Percentiles rank a stretch among this genome's conserved stretches.
Conservation (phyloP, 2,888 invertebrate genomes). For the Cataglyphis cursor region DNA sequence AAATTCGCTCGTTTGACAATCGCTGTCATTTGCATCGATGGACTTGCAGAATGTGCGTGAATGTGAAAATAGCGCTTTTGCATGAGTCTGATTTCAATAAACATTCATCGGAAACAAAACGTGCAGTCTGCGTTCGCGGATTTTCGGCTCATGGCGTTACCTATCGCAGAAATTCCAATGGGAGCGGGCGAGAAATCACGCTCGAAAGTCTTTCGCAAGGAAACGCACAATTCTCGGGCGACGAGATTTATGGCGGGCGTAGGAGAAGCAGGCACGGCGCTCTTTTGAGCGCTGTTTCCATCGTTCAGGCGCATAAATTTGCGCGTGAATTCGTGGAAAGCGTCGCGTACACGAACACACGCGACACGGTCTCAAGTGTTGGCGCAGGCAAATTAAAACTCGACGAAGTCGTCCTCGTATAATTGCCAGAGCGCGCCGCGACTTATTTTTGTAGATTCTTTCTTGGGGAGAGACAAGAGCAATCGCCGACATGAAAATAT, state of each 20-base stretch:
- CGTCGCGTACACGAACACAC: slow-evolving; percentile 29
- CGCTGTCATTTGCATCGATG: neutral
- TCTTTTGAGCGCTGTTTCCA: slow-evolving; percentile 66
- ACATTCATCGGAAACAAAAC: neutral
- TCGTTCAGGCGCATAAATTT: slow-evolving; percentile 72
- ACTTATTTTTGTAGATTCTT: slow-evolving; percentile 75
- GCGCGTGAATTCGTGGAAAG: slow-evolving; percentile 72
- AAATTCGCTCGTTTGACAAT: neutral
- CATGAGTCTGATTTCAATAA: neutral
- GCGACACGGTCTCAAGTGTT: slow-evolving; percentile 55
- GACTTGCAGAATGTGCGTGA: neutral
- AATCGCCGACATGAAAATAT: slow-evolving; percentile 58
- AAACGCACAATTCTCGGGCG: slow-evolving; percentile 58
- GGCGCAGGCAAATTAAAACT: slow-evolving; percentile 73
- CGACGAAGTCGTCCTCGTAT: slow-evolving; percentile 72
- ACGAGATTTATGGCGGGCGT: slow-evolving; percentile 43
- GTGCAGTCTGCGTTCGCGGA: neutral
- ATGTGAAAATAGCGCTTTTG: neutral
- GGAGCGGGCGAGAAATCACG: slow-evolving; percentile 58
- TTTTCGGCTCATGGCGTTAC: slow-evolving; percentile 5
- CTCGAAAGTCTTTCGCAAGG: slow-evolving; percentile 45
- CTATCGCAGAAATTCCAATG: slow-evolving; percentile 37
- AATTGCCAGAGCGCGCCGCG: slow-evolving; percentile 73
- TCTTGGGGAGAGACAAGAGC: slow-evolving; percentile 54
- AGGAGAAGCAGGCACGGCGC: slow-evolving; percentile 51